Percentiles rank a stretch among this genome's conserved stretches.
These are phyloP conservation scores for Pachyuromys duprasi DNA, from an alignment of 2,797 vertebrate genomes.

Conservation along the genomic window DNA sequence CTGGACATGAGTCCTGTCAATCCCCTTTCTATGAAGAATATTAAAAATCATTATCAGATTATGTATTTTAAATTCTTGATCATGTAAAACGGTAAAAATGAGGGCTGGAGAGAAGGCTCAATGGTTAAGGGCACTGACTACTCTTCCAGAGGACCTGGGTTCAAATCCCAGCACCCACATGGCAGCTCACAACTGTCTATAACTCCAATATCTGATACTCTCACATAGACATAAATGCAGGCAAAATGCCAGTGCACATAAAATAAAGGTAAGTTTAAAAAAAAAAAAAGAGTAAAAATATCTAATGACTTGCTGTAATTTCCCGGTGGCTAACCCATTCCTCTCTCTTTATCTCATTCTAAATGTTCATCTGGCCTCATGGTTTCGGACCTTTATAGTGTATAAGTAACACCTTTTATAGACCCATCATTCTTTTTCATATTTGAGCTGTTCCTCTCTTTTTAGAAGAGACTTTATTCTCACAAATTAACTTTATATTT, in stretches of 20 bases:
- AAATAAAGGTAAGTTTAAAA: too few species aligned
- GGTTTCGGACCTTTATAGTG: neutral
- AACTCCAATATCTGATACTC: too few species aligned
- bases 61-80: neutral
- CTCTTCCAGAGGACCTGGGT: too few species aligned
- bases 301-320: neutral
- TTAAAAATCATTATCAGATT: neutral
- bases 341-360: neutral
- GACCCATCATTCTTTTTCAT: neutral
- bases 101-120: too few species aligned
- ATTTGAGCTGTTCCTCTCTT: neutral
- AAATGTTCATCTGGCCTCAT: neutral
- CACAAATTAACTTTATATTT: neutral
- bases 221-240: too few species aligned
- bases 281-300: neutral
- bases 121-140: too few species aligned
- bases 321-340: neutral
- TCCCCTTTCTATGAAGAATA: neutral
- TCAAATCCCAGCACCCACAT: too few species aligned
- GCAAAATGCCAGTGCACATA: too few species aligned
- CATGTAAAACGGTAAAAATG: neutral
- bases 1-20: neutral
- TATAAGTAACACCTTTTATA: too few species aligned
- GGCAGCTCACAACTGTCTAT: too few species aligned
- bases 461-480: conserved; percentile 4